phyloP scores from a whole-genome alignment of 2,888 invertebrate species.

The Melanostoma mellinum region DNA sequence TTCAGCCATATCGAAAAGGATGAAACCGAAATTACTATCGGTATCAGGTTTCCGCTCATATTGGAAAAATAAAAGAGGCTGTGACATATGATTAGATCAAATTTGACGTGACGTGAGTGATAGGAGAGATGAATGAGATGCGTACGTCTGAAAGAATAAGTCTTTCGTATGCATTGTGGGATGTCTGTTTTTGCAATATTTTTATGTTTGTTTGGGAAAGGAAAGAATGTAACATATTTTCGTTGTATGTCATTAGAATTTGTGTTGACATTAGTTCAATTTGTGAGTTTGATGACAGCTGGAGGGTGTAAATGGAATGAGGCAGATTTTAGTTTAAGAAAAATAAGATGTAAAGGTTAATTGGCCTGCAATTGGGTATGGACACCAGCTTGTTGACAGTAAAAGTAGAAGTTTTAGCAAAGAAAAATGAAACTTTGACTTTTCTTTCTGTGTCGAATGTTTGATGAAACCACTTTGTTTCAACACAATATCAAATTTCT shows the following conservation, averaged over 20 bases:
- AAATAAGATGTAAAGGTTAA: no score
- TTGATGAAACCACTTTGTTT: no score
- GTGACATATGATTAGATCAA: constrained; percentile 73
- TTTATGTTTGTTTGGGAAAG: neutral
- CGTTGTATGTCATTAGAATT: constrained; percentile 49
- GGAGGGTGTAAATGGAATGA: constrained; percentile 6
- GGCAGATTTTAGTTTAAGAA: neutral
- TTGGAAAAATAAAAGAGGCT: constrained; percentile 40
- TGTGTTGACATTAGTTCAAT: constrained; percentile 58
- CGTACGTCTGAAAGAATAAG: constrained; percentile 4
- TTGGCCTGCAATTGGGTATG: no score
- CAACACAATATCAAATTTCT: no score
- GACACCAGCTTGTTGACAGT: no score
- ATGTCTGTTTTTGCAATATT: constrained; percentile 28
- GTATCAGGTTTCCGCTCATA: constrained; percentile 63
- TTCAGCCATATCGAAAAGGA: constrained; percentile 48
- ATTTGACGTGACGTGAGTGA: constrained; percentile 68
- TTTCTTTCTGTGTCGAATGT: no score
- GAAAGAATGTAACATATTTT: constrained; percentile 31
- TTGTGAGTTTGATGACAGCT: constrained; percentile 45
- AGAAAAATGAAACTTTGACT: no score
- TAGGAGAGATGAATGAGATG: constrained; percentile 56
- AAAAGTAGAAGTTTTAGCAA: no score
- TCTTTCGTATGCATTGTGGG: constrained; percentile 19
- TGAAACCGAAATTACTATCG: constrained; percentile 55